Evolutionary conservation across 1,140 invertebrate genomes (phyloP).

Genomic region (Scaptodrosophila lebanonensis): DNA sequence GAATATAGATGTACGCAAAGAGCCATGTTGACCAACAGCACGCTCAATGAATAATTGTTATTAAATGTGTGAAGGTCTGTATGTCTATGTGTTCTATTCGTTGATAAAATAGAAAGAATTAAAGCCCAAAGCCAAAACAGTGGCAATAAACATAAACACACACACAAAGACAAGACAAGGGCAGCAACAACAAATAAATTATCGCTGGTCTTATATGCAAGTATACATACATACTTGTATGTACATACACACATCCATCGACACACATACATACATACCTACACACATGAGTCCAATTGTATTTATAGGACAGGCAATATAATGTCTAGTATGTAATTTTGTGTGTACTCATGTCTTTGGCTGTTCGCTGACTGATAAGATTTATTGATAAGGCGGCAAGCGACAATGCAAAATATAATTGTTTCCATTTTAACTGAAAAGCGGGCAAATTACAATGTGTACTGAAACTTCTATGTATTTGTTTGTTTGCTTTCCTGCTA

Average conservation of each 20-base stretch:
- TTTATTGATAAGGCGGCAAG: conserved; percentile 16
- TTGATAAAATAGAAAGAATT: conserved; percentile 60
- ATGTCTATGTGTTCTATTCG: conserved; percentile 40
- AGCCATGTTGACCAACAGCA: conserved; percentile 46
- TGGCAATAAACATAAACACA: conserved; percentile 24
- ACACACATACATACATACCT: neutral
- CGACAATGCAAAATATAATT: conserved; percentile 2
- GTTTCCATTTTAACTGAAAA: no score
- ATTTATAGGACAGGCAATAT: conserved; percentile 5
- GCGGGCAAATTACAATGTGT: no score
- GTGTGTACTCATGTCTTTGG: no score
- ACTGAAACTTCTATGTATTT: no score
- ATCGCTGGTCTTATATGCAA: conserved; percentile 6
- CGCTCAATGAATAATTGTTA: no score
- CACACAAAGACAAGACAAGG: conserved; percentile 30
- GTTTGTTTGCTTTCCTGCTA: no score
- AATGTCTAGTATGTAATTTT: no score
- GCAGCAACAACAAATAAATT: no score
- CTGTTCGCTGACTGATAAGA: conserved; percentile 25
- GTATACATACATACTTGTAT: conserved; percentile 1
- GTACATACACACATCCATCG: no score
- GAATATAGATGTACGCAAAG: conserved; percentile 12
- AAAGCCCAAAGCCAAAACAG: conserved; percentile 25
- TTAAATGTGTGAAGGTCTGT: conserved; percentile 7
- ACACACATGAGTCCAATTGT: conserved; percentile 1